A percentile compares a stretch with the other conserved stretches of the same genome.
Conservation (phyloP, 2,888 invertebrate genomes). For the Iphiclides podalirius region DNA sequence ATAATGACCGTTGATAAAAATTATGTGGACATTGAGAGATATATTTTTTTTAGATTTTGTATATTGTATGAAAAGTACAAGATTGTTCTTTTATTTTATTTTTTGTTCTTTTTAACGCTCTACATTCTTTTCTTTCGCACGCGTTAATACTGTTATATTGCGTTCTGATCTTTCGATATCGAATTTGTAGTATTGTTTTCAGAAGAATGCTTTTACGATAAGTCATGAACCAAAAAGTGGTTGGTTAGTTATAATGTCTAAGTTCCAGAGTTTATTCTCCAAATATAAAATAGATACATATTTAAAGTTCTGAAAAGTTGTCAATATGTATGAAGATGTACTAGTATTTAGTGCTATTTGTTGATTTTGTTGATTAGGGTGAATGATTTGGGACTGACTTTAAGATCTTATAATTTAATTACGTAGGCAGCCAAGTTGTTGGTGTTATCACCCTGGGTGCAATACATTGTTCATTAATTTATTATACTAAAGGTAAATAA, state of each 20-base stretch:
- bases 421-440: neutral
- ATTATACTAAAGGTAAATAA: too few relatives aligned
- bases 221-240: too few relatives aligned
- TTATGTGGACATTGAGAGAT: conserved; percentile 19
- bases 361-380: neutral
- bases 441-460: neutral
- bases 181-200: too few relatives aligned
- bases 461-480: too few relatives aligned
- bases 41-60: conserved; percentile 19
- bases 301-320: too few relatives aligned
- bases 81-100: conserved; percentile 3
- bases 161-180: too few relatives aligned
- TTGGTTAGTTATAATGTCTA: neutral
- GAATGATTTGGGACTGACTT: neutral
- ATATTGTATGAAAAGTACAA: conserved; percentile 20
- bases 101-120: neutral
- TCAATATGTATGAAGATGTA: too few relatives aligned
- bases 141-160: too few relatives aligned
- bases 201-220: too few relatives aligned
- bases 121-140: neutral
- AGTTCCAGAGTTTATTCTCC: neutral
- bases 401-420: neutral
- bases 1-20: conserved; percentile 9
- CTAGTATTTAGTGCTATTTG: neutral
- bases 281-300: too few relatives aligned